Base-by-base conservation (phyloP, 2,888 invertebrate genomes). In the Agrotis segetum region DNA sequence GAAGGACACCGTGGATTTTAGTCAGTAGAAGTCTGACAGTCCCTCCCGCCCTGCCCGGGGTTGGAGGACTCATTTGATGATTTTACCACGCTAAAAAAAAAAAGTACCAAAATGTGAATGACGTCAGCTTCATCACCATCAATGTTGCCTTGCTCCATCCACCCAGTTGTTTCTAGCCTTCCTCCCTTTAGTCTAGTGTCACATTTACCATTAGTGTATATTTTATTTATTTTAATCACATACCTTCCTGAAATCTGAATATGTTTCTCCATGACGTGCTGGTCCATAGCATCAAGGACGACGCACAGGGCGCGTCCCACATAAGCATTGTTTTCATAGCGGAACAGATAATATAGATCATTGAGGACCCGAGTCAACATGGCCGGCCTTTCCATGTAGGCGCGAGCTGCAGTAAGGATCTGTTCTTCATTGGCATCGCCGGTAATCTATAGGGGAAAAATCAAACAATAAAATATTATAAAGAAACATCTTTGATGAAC, bases 221-320 rank as follows among this genome's bases (percentile, higher is more conserved):
- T 24, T 1, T 24, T 40, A 40, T 40, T 1, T 40, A 53, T 21
- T 17, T n/a, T 29, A 53, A 17, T 62, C n/a, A 77, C 86, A 83
- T 93, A 98, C 98, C 98, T 98, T 92, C 98, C 98, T 63, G 98
- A 98, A 88, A 99, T 99, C 93, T 99, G 99, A 87, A 99, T 98
- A 87, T 98, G 98, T 89, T 98, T 98, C 85, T 99, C 98, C 72
- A 96, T 96, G 14, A 98, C 96, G 96, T 99, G 99, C 85, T 97
- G 97, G 85, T 98, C 98, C 99, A 99, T 99, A 0, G 99, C 98
- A 88, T 98, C 97, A 55, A 99, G 96, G 16, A 99, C 98, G 46
- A 98, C 97, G 85, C 97, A 97, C 19, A 99, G 95, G 4, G 98
- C 98, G 74, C 97, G 97, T 76, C 97, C 97, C 69, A 98, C 97